Conservation (phyloP, 2,888 invertebrate species). For the Rhopalosiphum nymphaeae region DNA sequence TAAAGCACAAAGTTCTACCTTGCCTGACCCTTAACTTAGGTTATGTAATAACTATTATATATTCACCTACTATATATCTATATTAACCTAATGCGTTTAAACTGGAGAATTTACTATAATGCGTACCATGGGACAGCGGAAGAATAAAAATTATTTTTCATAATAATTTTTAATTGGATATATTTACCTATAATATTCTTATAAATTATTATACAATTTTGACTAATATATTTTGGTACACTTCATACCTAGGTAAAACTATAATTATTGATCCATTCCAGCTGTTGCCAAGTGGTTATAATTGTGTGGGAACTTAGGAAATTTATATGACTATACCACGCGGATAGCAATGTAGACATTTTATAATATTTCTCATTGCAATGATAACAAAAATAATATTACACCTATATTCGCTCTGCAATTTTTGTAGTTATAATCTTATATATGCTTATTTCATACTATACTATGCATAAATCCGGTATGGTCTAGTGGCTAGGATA, state of each 20-base stretch:
- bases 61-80: neutral
- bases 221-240: neutral
- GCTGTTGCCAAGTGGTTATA: neutral
- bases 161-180: neutral
- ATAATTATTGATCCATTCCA: neutral
- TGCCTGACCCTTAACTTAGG: neutral
- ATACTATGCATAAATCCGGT: neutral
- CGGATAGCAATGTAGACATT: neutral
- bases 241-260: neutral
- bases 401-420: neutral
- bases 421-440: neutral
- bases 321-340: neutral
- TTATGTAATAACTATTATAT: neutral
- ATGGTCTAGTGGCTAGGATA: slow-evolving; percentile 76
- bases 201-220: neutral
- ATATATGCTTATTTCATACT: neutral
- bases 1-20: neutral
- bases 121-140: neutral
- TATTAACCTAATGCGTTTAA: neutral
- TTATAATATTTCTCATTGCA: neutral
- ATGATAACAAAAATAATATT: neutral
- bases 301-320: neutral
- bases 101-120: neutral
- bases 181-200: neutral
- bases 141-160: neutral